Percentiles rank a stretch among this genome's conserved stretches.
Conservation (phyloP, 2,797 vertebrate species). For the Craterocephalus amniculus region DNA sequence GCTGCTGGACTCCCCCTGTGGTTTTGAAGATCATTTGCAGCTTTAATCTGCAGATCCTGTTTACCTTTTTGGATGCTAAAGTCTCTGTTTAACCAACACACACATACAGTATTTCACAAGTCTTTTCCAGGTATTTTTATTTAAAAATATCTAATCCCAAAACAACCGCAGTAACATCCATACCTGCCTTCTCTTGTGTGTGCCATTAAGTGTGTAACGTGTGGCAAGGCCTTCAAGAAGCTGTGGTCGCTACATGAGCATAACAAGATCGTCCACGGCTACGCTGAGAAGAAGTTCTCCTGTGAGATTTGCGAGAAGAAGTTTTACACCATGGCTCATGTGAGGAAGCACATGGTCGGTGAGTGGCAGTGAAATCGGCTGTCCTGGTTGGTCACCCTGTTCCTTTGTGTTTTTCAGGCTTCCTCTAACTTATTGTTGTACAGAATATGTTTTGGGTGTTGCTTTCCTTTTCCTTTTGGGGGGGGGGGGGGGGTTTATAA, state of each 20-base stretch:
- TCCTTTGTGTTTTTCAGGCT: slow-evolving; percentile 10
- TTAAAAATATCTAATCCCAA: slow-evolving; percentile 5
- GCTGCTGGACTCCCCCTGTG: slow-evolving; percentile 63
- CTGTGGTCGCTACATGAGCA: slow-evolving; percentile 98
- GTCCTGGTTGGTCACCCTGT: slow-evolving; percentile 6
- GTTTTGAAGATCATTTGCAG: slow-evolving; percentile 67
- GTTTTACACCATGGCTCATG: slow-evolving; percentile 99
- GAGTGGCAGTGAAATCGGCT: slow-evolving; percentile 73
- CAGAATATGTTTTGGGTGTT: slow-evolving; percentile 59
- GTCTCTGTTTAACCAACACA: slow-evolving; percentile 47
- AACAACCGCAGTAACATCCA: slow-evolving; percentile 1
- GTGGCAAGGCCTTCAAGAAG: slow-evolving; percentile 98
- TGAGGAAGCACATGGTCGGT: slow-evolving; percentile 99
- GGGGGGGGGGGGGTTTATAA: slow-evolving; percentile 29
- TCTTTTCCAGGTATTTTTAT: slow-evolving; percentile 23
- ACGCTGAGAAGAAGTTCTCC: slow-evolving; percentile 97
- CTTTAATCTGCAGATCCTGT: slow-evolving; percentile 60
- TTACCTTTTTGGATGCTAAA: slow-evolving; percentile 49
- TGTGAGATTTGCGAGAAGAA: slow-evolving; percentile 99
- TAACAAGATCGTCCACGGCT: slow-evolving; percentile 97
- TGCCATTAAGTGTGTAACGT: slow-evolving; percentile 88
- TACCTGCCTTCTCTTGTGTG: background rate
- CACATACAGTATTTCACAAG: slow-evolving; percentile 18
- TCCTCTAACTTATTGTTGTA: slow-evolving; percentile 50
- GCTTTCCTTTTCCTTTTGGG: slow-evolving; percentile 53